Conservation (phyloP, 2,888 invertebrate species). For the Orchestes rusci region DNA sequence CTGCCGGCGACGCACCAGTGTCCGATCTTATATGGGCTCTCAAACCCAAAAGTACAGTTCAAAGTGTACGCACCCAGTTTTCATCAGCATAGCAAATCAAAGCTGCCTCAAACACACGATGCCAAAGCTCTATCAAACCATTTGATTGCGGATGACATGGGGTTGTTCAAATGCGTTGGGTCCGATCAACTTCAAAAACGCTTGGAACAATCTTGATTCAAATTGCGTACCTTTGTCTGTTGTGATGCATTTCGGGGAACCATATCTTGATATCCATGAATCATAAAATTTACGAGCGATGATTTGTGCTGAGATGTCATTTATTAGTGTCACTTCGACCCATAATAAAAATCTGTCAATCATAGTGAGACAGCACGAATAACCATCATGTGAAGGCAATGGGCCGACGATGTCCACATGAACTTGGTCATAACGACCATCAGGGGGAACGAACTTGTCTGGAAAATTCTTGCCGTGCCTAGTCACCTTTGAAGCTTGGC, state of each 20-base stretch:
- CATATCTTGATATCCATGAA: constrained; percentile 34
- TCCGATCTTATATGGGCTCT: constrained; percentile 7
- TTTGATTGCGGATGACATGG: background rate
- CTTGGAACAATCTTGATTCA: constrained; percentile 4
- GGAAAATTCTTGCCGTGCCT: constrained; percentile 28
- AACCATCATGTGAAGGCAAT: constrained; percentile 32
- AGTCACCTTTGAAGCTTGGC: constrained; percentile 35
- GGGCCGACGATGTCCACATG: constrained; percentile 44
- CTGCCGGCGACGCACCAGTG: background rate
- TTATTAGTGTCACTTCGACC: constrained; percentile 34
- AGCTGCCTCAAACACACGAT: constrained; percentile 3
- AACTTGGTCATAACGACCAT: constrained; percentile 37
- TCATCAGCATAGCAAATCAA: constrained; percentile 4
- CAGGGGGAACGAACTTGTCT: constrained; percentile 23
- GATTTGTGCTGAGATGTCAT: constrained; percentile 32
- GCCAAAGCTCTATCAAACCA: background rate
- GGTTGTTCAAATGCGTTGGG: background rate
- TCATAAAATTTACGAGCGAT: constrained; percentile 29
- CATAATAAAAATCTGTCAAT: constrained; percentile 33
- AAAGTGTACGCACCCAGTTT: constrained; percentile 5
- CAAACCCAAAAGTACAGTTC: constrained; percentile 7
- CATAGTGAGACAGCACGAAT: constrained; percentile 33
- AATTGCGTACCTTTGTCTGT: constrained; percentile 30
- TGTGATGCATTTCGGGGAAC: constrained; percentile 32
- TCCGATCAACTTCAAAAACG: background rate